Base-by-base conservation (phyloP, 2,113 vertebrate genomes). In the Indri indri region DNA sequence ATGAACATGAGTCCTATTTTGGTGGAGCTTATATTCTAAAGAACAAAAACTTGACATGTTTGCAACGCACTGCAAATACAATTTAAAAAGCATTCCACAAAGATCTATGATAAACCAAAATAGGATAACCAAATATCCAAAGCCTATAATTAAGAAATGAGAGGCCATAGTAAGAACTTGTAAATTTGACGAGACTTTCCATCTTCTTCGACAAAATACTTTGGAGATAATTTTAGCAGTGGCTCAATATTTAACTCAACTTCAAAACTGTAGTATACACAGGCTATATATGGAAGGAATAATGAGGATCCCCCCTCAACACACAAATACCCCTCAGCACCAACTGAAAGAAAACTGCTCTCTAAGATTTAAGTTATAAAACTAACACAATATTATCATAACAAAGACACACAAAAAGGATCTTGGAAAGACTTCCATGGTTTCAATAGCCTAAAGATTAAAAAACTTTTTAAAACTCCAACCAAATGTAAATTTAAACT, bases 21-120 rank as follows among this genome's bases (percentile, higher is more conserved):
- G 76, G 20, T 5, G 23, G 6, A 91, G 66, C 6, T 52, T 34
- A 74, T 9, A 13, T 1, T 76, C 37, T 45, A 45, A 73, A 77
- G 54, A 34, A 37, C 30, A 85, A 89, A 74, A 89, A 16, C 6
- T 4, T 90, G 80, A 25, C 34, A 30, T 5, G 23, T 27, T 4
- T 32, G 14, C 20, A n/a, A 76, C 4, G 0, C 2, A 57, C 37
- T 84, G 54, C 37, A 79, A 85, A 84, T 37, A 45, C 8, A 68
- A 80, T 12, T 93, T 65, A 18, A 61, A 79, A 80, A 59, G 83
- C 54, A 82, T 54, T 93, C 86, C 42, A 57, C 52, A 45, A 68
- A 93, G 50, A 86, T 76, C 34, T 59, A 42, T 71, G 65, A 96
- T 65, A 94, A 89, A 86, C 18, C 73, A 54, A 81, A 90, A 54